Conservation (phyloP, 2,888 invertebrate genomes). For the Tigriopus californicus region DNA sequence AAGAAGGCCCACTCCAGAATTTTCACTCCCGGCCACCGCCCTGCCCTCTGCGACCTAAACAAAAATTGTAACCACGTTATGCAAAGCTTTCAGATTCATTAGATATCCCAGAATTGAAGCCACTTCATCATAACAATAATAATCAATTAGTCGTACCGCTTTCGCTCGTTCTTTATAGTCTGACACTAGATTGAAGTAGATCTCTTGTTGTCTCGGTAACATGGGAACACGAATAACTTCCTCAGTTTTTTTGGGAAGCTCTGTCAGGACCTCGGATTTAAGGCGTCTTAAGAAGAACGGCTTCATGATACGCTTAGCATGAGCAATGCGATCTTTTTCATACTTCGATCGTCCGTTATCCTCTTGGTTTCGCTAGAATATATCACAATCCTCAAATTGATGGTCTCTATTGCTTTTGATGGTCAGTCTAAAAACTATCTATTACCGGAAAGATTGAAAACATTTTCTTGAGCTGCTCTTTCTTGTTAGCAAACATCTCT, state of each 20-base stretch:
- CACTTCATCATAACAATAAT: constrained; percentile 18
- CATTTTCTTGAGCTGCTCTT: constrained; percentile 63
- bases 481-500: constrained; percentile 64
- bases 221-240: constrained; percentile 45
- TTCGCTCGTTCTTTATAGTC: constrained; percentile 44
- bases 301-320: constrained; percentile 87
- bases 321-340: constrained; percentile 69
- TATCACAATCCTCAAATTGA: neutral
- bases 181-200: constrained; percentile 53
- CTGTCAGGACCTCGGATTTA: constrained; percentile 46
- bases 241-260: constrained; percentile 65
- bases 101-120: no score
- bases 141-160: no score
- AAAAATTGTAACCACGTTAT: neutral
- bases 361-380: constrained; percentile 23
- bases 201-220: constrained; percentile 46
- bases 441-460: constrained; percentile 39
- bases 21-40: neutral
- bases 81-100: neutral
- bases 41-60: neutral
- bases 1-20: constrained; percentile 43
- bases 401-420: neutral
- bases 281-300: constrained; percentile 78
- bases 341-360: constrained; percentile 49
- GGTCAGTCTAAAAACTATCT: no score